phyloP scores from a whole-genome alignment of 1,140 invertebrate genomes.

The Limonius californicus region DNA sequence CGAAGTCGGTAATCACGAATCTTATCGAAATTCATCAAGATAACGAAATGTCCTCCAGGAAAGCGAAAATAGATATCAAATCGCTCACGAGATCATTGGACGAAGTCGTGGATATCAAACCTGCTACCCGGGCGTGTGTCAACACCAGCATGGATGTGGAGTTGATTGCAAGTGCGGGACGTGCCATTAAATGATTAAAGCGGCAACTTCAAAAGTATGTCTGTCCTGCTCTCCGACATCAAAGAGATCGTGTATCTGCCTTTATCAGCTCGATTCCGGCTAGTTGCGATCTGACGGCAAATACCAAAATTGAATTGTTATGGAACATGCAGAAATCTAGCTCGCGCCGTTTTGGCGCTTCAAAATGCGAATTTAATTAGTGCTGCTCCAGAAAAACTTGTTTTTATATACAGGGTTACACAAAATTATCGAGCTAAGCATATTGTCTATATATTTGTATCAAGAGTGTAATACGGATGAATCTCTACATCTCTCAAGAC shows the following conservation, averaged over 20 bases:
- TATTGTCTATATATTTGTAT: too few species aligned
- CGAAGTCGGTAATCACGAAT: too few species aligned
- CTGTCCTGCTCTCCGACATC: slow-evolving; percentile 10
- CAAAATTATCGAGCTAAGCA: too few species aligned
- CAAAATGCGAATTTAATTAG: too few species aligned
- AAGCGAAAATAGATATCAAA: neutral
- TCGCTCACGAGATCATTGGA: neutral
- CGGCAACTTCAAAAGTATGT: slow-evolving; percentile 17
- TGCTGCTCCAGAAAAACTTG: too few species aligned
- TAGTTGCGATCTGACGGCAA: neutral
- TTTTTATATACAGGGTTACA: too few species aligned
- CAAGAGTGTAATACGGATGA: too few species aligned
- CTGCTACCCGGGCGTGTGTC: slow-evolving; percentile 1
- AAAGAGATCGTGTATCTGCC: slow-evolving; percentile 17
- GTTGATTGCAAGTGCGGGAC: slow-evolving; percentile 21
- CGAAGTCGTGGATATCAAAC: neutral
- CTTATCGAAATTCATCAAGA: neutral
- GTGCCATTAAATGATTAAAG: slow-evolving; percentile 26
- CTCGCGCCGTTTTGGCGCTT: too few species aligned
- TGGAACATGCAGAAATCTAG: too few species aligned
- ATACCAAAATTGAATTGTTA: slow-evolving; percentile 8
- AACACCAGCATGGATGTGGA: slow-evolving; percentile 16
- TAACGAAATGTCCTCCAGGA: neutral
- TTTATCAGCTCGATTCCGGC: neutral
- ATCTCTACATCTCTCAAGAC: too few species aligned